Conservation (phyloP, 2,797 vertebrate genomes). For the Babyrousa celebensis region DNA sequence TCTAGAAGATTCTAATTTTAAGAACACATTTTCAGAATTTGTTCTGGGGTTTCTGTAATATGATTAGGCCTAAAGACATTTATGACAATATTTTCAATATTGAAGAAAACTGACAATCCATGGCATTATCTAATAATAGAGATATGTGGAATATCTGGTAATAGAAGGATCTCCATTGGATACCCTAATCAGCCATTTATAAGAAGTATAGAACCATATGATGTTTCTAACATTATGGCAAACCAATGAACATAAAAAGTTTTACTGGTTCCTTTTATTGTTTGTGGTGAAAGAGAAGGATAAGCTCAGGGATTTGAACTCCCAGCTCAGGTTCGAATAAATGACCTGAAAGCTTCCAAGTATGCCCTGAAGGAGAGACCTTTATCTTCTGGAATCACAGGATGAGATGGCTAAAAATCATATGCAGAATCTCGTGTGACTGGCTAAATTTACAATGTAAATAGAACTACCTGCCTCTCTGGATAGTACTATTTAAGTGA, state of each 20-base stretch:
- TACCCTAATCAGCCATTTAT: background rate
- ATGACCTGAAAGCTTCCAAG: background rate
- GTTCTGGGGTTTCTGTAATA: background rate
- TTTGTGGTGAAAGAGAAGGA: background rate
- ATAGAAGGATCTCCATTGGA: background rate
- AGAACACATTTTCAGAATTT: background rate
- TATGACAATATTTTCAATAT: background rate
- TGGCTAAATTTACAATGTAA: background rate
- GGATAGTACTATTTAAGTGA: background rate
- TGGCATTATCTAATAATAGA: background rate
- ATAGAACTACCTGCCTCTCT: rapidly evolving
- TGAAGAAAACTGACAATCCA: background rate
- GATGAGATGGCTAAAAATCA: background rate
- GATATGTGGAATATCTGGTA: background rate
- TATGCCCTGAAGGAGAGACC: background rate
- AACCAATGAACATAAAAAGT: background rate
- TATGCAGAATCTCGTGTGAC: background rate
- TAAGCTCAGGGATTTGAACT: background rate
- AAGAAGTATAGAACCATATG: background rate
- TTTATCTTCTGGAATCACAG: background rate
- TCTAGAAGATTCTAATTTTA: background rate
- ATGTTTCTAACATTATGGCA: background rate
- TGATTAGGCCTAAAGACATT: background rate
- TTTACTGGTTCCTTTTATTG: background rate
- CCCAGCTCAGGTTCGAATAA: background rate